phyloP scores from a whole-genome alignment of 2,797 vertebrate genomes.

The Chelidonichthys spinosus region DNA sequence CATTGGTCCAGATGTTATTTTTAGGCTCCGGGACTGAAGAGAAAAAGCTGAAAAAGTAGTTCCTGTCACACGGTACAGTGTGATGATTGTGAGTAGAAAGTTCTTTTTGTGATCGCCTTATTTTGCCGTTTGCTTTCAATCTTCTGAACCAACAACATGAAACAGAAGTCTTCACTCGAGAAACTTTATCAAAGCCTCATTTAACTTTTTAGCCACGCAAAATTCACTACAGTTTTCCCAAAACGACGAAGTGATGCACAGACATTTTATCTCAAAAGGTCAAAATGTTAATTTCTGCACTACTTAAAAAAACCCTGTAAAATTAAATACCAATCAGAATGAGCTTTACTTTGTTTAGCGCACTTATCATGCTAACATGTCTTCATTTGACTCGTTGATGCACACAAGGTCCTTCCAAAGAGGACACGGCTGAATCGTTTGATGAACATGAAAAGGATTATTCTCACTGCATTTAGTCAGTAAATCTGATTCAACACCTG shows the following conservation, averaged over 20 bases:
- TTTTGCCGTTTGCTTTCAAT: conserved; percentile 1
- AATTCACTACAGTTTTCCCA: not conserved
- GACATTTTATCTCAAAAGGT: too few relatives aligned
- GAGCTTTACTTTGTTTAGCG: not conserved
- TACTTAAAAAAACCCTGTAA: too few relatives aligned
- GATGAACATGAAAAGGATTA: not conserved
- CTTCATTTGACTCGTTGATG: not conserved
- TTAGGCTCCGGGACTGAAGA: conserved; percentile 13
- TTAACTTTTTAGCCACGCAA: not conserved
- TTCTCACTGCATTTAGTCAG: not conserved
- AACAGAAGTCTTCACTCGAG: not conserved
- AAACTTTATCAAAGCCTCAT: not conserved
- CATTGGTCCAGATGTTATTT: conserved; percentile 35
- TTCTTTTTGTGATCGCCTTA: not conserved
- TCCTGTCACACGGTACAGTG: conserved; percentile 20
- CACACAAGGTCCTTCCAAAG: not conserved
- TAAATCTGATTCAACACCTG: not conserved
- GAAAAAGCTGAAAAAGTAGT: conserved; percentile 4
- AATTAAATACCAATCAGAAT: too few relatives aligned
- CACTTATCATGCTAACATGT: not conserved
- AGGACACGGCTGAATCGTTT: not conserved
- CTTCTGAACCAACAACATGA: not conserved
- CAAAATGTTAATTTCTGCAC: not conserved
- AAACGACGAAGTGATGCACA: too few relatives aligned
- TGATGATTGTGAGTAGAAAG: not conserved